Conservation (phyloP, 1,140 invertebrate genomes). For the Agrilus planipennis region DNA sequence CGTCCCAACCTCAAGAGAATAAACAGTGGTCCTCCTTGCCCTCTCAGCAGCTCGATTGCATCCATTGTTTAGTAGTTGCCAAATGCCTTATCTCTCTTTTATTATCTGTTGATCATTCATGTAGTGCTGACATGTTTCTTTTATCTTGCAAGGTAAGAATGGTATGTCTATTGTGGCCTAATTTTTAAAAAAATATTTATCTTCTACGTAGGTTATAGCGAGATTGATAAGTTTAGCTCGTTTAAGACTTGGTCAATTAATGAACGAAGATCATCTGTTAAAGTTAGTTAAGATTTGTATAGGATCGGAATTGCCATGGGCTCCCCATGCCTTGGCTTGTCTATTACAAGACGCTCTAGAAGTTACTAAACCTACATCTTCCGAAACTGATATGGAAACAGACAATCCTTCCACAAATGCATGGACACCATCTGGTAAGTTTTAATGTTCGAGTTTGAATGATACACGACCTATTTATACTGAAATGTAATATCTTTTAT, state of each 20-base stretch:
- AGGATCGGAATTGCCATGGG: constrained; percentile 53
- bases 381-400: constrained; percentile 19
- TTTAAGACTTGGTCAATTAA: constrained; percentile 29
- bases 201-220: constrained; percentile 47
- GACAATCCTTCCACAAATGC: constrained; percentile 21
- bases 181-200: constrained; percentile 9
- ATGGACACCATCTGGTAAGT: constrained; percentile 18
- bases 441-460: not conserved
- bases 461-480: not conserved
- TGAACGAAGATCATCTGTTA: constrained; percentile 26
- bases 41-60: constrained; percentile 32
- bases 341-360: constrained; percentile 67
- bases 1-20: constrained; percentile 7
- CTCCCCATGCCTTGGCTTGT: constrained; percentile 74
- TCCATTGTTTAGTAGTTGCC: constrained; percentile 46
- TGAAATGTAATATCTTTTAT: not conserved
- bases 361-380: constrained; percentile 28
- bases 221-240: constrained; percentile 54
- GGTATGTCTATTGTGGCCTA: not conserved
- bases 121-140: constrained; percentile 73
- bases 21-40: constrained; percentile 13
- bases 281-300: constrained; percentile 28
- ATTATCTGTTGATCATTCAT: constrained; percentile 67
- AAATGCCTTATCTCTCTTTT: constrained; percentile 67
- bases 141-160: constrained; percentile 65